A percentile compares a stretch with the other conserved stretches of the same genome.
phyloP scores from a whole-genome alignment of 2,888 invertebrate species.

The Macaria notata region DNA sequence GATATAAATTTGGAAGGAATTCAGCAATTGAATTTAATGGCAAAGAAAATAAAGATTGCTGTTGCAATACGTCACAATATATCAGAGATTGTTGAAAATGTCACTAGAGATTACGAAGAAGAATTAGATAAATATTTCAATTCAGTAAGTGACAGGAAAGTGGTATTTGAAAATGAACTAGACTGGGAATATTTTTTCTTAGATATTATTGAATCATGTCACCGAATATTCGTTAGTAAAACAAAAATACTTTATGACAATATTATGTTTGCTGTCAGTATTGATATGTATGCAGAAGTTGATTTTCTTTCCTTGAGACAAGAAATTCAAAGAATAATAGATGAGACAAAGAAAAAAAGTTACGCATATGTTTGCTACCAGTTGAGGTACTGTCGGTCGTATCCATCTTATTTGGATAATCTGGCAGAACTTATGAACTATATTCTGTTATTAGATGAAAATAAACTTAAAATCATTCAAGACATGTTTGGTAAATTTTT shows the following conservation, averaged over 20 bases:
- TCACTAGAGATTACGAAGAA: not conserved
- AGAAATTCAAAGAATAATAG: not conserved
- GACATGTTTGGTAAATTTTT: not conserved
- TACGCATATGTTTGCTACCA: not conserved
- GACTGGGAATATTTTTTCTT: conserved; percentile 2
- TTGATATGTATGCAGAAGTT: not conserved
- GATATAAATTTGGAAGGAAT: not conserved
- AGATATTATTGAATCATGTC: conserved; percentile 1
- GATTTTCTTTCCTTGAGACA: not conserved
- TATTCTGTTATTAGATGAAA: not conserved
- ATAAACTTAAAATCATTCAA: not conserved
- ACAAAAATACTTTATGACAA: not conserved
- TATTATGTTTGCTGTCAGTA: not conserved
- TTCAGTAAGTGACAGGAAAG: not conserved
- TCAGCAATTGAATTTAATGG: not conserved
- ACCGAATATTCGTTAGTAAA: conserved; percentile 1
- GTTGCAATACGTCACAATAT: not conserved
- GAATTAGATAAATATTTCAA: not conserved
- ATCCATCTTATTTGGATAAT: conserved; percentile 3
- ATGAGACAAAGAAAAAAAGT: not conserved
- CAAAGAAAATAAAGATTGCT: not conserved
- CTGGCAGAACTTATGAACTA: not conserved
- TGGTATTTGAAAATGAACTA: not conserved
- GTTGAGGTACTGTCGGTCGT: not conserved
- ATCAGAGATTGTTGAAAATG: not conserved